Base-by-base conservation (phyloP, 2,797 vertebrate species). In the Cossypha polioptera region DNA sequence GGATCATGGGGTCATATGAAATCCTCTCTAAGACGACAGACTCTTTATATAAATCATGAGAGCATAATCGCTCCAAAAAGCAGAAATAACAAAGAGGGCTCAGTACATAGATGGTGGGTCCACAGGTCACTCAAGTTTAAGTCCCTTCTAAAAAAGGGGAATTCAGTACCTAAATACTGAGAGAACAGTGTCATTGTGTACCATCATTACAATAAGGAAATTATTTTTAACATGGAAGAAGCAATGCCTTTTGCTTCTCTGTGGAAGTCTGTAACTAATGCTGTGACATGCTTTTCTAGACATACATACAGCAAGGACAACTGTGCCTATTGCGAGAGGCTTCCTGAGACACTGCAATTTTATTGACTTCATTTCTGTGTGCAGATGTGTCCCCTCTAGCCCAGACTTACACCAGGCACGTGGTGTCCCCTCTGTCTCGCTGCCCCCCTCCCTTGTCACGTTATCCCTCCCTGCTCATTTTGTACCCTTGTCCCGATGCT, bases 1-100 rank as follows among this genome's bases (percentile, higher is more conserved):
- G 92, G 94, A 94, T 96, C 96, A 93, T 6, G 48, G 40, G 92
- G 92, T 96, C 94, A 91, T 88, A 91, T 17, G 72, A 96, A 97
- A 93, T 94, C 87, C 72, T 48, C 62, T 78, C 81, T 92, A 75
- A 94, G 84, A 90, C 2, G 86, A 58, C 87, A 83, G 87, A 45
- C 54, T 94, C 89, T 95, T 94, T 93, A 78, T 86, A 95, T 88
- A 96, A 94, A 83, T 93, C 85, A 92, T 75, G 82, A 90, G 65
- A 96, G 82, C 66, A 69, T 69, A 92, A 93, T 86, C 85, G 92
- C 89, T 86, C 75, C 55, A 65, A 94, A 95, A 95, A 86, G 82
- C 76, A 83, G 73, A 86, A 94, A 55, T 55, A 94, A 92, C 95
- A 97, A 96, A 97, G 95, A 80, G 26, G 15, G 74, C 76, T 96